Evolutionary conservation across 2,113 vertebrate genomes (phyloP), one percentile per base, ranked within the genome.

Genomic region (Chionomys nivalis): DNA sequence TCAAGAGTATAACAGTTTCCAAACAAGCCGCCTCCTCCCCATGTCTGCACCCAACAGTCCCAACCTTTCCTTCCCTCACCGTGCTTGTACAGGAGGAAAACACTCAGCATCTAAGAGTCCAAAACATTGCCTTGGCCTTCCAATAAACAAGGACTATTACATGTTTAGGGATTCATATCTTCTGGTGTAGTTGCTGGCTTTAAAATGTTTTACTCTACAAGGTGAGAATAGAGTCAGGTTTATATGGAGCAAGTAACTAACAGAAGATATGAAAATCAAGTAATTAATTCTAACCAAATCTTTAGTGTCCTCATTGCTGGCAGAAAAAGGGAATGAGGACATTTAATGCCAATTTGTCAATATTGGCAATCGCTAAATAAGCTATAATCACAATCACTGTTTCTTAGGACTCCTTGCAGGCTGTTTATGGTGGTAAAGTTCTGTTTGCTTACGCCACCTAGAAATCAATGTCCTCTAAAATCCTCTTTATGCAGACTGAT

Each of bases 361-460:
- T 89, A 95, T 96, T 95, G 94, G 91, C 61, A 73, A 65, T 92
- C n/a, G 94, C 33, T 92, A 91, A 93, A 93, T 92, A 72, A 97
- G 87, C 28, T 94, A 93, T 63, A 85, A 75, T 83, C 88, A 68
- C 11, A 76, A 13, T 31, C 31, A 33, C 33, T 58, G 61, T 33
- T 96, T 77, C 90, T 49, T n/a, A 2, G 61, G 21, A 44, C 19
- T 52, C 44, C 39, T 33, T 61, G 44, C 63, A 89, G 81, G 65
- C 36, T 66, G 77, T 65, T 88, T 58, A 58, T 3, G 28, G 28
- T 68, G 49, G 70, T 31, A 11, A 87, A 78, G 7, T 92, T 94
- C 47, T 94, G 85, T 86, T 95, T 89, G 92, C 66, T 92, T 33
- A 73, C 17, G n/a, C 52, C 44, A 95, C 70, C 85, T 72, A 58